Base-by-base conservation (phyloP, 2,888 invertebrate genomes). In the Chymomyza fuscimana region DNA sequence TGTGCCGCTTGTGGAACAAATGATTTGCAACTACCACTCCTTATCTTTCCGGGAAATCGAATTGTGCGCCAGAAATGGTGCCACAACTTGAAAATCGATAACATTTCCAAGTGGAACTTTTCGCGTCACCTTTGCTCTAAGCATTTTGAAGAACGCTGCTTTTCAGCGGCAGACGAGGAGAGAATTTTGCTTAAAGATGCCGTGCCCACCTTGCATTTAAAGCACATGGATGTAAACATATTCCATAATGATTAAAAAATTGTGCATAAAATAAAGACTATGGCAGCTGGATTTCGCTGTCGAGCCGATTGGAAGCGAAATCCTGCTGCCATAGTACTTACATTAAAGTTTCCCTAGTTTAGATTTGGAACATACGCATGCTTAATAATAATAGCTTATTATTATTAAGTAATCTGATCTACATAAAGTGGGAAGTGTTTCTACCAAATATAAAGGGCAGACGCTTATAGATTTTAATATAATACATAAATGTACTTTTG, bases 161-260 rank as follows among this genome's bases (percentile, higher is more conserved):
- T 89, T 56, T 65, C 66, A 16, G 60, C 69, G 32, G 73, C 78
- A 5, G 82, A 79, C 10, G 75, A 7, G 12, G 40, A 46, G 12
- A 46, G 12, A 46, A 46, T 2, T 46, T 70, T 90, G 25, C 78
- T 80, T 10, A 56, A 71, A 0, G 89, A 89, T 15, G 89, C 90
- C 5, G 77, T 89, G 25, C 90, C 90, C 15, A 89, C 90, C 6
- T 73, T 87, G 56, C 81, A 81, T 61, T 69, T 90, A 25, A 83
- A 76, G 12, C 89, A 90, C 65, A 69, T 65, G 4, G 90, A 90
- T 63, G 70, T 66, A 36, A 87, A 90, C 60, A 79, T 86, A 73
- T 89, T 88, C 71, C 72, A 77, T 25, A 89, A 88, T 67, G 79
- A 86, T 12, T 12, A 46, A 46, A 46, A 6, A 46, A 4, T 46